Evolutionary conservation across 2,113 vertebrate species (phyloP).

Genomic region (Daphoenositta chrysoptera): DNA sequence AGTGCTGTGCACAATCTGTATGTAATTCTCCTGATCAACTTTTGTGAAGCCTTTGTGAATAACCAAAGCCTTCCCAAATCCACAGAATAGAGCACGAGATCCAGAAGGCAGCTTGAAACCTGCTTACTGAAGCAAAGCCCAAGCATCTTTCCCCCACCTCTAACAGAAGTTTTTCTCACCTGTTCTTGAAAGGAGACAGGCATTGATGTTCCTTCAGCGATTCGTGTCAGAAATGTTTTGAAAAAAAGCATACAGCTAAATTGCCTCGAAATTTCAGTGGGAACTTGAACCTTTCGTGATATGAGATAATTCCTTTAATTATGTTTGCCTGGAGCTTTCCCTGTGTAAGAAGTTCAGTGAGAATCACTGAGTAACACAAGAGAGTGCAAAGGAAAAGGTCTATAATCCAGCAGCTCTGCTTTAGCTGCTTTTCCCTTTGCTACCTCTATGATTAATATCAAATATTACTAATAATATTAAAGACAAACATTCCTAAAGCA

Average conservation of each 20-base stretch:
- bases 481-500: not conserved
- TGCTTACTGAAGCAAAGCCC: not conserved
- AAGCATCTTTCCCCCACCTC: not conserved
- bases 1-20: not conserved
- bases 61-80: not conserved
- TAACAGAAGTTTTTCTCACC: not conserved
- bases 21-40: not conserved
- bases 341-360: not conserved
- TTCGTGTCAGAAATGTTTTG: not conserved
- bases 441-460: not conserved
- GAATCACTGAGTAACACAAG: not conserved
- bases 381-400: not conserved
- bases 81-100: not conserved
- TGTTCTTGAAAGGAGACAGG: not conserved
- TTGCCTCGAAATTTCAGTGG: not conserved
- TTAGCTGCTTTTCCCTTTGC: not conserved
- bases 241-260: conserved; percentile 8
- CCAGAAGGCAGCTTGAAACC: not conserved
- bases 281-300: conserved; percentile 24
- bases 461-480: not conserved
- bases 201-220: not conserved
- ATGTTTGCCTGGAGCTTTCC: conserved; percentile 4
- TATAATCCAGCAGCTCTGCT: not conserved
- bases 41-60: not conserved
- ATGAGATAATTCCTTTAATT: conserved; percentile 33